A percentile compares a stretch with the other conserved stretches of the same genome.
Conservation (phyloP, 2,888 invertebrate species). For the Onthophagus sagittarius region DNA sequence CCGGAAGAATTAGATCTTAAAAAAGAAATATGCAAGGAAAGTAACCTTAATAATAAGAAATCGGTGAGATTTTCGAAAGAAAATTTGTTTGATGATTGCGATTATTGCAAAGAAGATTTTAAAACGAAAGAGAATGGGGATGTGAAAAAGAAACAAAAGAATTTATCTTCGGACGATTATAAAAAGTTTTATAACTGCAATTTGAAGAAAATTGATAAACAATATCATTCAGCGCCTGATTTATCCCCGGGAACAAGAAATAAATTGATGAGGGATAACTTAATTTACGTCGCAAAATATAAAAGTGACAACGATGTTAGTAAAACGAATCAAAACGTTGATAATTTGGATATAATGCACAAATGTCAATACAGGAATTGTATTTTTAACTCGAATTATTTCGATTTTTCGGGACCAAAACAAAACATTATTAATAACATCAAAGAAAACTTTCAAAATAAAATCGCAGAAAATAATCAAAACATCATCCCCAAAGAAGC, state of each 20-base stretch:
- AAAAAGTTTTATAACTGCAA: conserved; percentile 22
- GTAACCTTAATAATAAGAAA: conserved; percentile 16
- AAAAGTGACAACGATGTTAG: conserved; percentile 36
- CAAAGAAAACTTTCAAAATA: neutral
- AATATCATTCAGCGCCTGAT: conserved; percentile 41
- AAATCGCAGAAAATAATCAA: neutral
- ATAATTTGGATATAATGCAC: conserved; percentile 41
- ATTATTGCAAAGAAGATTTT: conserved; percentile 12
- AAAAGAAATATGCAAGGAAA: conserved; percentile 7
- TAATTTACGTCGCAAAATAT: conserved; percentile 26
- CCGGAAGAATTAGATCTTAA: conserved; percentile 14
- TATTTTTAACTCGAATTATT: conserved; percentile 46
- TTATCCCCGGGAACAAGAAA: conserved; percentile 36
- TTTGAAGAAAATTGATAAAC: conserved; percentile 31
- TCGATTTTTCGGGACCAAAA: conserved; percentile 49
- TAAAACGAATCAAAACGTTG: conserved; percentile 26
- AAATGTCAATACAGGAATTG: conserved; percentile 47
- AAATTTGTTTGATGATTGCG: conserved; percentile 4
- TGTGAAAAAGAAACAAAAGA: conserved; percentile 9
- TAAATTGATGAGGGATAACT: conserved; percentile 21
- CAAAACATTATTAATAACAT: conserved; percentile 24
- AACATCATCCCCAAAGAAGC: neutral
- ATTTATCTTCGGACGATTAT: conserved; percentile 20
- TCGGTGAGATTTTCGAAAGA: conserved; percentile 13
- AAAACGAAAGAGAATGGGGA: neutral